Base-by-base conservation (phyloP, 2,888 invertebrate genomes). In the Drosophila cracens region DNA sequence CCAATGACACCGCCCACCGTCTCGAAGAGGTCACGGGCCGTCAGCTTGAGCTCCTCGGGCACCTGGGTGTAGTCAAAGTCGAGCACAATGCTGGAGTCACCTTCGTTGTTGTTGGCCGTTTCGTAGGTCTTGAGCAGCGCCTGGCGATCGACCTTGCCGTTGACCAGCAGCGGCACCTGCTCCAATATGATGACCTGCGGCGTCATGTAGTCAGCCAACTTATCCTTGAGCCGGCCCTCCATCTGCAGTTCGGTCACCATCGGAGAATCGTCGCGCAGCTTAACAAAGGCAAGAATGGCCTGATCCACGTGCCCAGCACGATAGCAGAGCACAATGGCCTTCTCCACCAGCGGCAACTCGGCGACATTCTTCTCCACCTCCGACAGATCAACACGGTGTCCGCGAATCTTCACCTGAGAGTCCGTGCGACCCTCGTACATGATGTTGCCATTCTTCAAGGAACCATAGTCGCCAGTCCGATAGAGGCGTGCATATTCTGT, bases 111-210 rank as follows among this genome's bases (percentile, higher is more conserved):
- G 76, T 95, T 96, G 0, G 95, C 95, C 64, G 95, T 95, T 91
- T 96, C 96, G 85, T 97, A 97, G 91, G 95, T 94, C 88, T 95
- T 96, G 60, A 98, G 92, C 38, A 98, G 92, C 0, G 95, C 94
- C 90, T 98, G 97, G 40, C 98, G 94, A 92, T 98, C 98, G 10
- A 96, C 96, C 93, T 98, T 98, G 0, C 98, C 98, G 91, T 98
- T 98, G 0, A 97, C 96, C 36, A 97, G 93, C 33, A 97, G 93
- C 0, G 98, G 98, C 62, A 98, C 94, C n/a, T 92, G 94, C 27
- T 97, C 96, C 16, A 97, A 93, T 1, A 96, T 93, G 27, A 97
- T 94, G 0, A 96, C 95, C 94, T 96, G 96, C 0, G 97, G 97
- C 25, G 96, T 94, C 96, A 97, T 97, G 87, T 97, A 97, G 8